Evolutionary conservation across 2,888 invertebrate species (phyloP).

Genomic region (Ommatoiulus sabulosus): DNA sequence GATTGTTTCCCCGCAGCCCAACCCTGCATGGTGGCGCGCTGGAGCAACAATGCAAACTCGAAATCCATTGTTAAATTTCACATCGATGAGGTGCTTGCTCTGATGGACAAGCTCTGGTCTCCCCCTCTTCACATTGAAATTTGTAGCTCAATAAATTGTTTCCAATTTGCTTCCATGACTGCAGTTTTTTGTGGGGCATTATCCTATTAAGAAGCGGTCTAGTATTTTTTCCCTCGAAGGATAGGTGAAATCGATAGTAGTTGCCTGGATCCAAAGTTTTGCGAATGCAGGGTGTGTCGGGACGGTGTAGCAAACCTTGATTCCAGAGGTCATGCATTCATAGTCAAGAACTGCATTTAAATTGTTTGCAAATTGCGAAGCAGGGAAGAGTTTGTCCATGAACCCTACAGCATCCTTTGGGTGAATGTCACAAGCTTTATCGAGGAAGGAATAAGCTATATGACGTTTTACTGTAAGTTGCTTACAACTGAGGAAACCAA

Average conservation of each 20-base stretch:
- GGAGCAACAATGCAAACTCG: constrained; percentile 36
- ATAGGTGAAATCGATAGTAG: constrained; percentile 17
- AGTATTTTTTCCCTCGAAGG: constrained; percentile 15
- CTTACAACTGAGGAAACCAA: no score
- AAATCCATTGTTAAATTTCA: constrained; percentile 24
- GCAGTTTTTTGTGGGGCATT: constrained; percentile 31
- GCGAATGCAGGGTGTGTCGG: background rate
- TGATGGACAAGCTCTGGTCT: constrained; percentile 15
- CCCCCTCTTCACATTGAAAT: constrained; percentile 38
- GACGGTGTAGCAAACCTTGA: background rate
- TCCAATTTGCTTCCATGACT: constrained; percentile 43
- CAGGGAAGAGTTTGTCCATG: background rate
- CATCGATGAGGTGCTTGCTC: constrained; percentile 43
- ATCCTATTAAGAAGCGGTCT: constrained; percentile 40
- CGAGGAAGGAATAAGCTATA: no score
- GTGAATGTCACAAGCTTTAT: no score
- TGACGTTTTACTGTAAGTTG: no score
- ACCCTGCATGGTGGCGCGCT: constrained; percentile 41
- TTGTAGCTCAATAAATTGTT: constrained; percentile 30
- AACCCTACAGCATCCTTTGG: no score
- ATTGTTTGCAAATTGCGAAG: background rate
- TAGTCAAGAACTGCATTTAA: background rate
- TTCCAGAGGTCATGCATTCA: background rate
- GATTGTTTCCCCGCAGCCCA: constrained; percentile 28
- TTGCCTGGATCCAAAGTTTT: background rate